Conservation (phyloP, 2,113 vertebrate genomes). For the Centropristis striata region DNA sequence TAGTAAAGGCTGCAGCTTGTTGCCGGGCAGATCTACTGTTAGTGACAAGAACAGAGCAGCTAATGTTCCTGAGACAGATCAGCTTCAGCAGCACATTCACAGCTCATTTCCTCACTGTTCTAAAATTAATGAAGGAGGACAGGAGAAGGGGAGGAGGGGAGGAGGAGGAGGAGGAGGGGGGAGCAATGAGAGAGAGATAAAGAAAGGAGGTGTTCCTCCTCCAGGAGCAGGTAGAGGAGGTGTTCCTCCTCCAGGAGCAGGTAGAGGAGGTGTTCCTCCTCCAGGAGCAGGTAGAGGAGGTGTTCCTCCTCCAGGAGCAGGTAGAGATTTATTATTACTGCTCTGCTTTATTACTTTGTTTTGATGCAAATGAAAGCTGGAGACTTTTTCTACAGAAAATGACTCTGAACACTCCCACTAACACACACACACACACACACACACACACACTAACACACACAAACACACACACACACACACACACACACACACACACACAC, state of each 20-base stretch:
- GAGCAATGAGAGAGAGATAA: background rate
- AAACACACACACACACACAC: no score
- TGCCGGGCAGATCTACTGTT: background rate
- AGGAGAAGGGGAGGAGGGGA: background rate
- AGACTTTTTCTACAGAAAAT: conserved; percentile 48
- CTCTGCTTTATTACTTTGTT: conserved; percentile 72
- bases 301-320: no score
- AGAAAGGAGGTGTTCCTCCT: no score
- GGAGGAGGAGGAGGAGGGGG: background rate
- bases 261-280: no score
- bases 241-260: no score
- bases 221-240: no score
- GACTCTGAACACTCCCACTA: conserved; percentile 44
- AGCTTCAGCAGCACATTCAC: background rate
- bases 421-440: no score
- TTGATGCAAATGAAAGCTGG: conserved; percentile 67
- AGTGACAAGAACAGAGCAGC: background rate
- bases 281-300: no score
- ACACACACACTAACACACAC: no score
- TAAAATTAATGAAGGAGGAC: background rate
- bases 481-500: no score
- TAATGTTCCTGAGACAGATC: background rate
- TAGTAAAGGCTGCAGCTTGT: background rate
- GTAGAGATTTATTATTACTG: conserved; percentile 46
- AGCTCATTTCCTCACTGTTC: background rate